Conservation (phyloP, 2,888 invertebrate genomes). For the Rotaria sp. region DNA sequence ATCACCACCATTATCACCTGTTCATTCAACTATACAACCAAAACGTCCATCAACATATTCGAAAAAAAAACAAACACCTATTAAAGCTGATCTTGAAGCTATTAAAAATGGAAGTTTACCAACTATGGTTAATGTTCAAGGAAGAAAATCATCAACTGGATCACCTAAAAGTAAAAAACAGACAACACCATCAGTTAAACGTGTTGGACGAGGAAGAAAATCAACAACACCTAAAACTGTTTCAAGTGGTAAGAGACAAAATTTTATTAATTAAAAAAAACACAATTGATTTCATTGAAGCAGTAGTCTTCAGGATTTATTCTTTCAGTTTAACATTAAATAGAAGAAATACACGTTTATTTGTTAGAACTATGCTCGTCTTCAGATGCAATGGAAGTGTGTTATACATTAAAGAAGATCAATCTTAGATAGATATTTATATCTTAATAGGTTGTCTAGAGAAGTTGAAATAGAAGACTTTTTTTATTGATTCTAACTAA, state of each 20-base stretch:
- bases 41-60: background rate
- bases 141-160: background rate
- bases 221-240: background rate
- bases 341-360: too few relatives aligned
- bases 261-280: too few relatives aligned
- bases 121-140: background rate
- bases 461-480: too few relatives aligned
- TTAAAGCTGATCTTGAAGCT: background rate
- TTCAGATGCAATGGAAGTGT: too few relatives aligned
- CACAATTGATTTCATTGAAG: too few relatives aligned
- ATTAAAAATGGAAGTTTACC: slow-evolving; percentile 16
- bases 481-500: too few relatives aligned
- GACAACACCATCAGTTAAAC: background rate
- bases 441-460: too few relatives aligned
- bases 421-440: too few relatives aligned
- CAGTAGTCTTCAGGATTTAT: too few relatives aligned
- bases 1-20: background rate
- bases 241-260: background rate
- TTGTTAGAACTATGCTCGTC: too few relatives aligned
- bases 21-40: background rate
- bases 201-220: background rate
- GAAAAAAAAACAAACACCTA: background rate
- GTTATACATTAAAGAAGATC: too few relatives aligned
- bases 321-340: too few relatives aligned
- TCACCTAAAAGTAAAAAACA: background rate